These are phyloP conservation scores for Chloroceryle inda DNA, from an alignment of 2,797 vertebrate species.

Conservation along the genomic window DNA sequence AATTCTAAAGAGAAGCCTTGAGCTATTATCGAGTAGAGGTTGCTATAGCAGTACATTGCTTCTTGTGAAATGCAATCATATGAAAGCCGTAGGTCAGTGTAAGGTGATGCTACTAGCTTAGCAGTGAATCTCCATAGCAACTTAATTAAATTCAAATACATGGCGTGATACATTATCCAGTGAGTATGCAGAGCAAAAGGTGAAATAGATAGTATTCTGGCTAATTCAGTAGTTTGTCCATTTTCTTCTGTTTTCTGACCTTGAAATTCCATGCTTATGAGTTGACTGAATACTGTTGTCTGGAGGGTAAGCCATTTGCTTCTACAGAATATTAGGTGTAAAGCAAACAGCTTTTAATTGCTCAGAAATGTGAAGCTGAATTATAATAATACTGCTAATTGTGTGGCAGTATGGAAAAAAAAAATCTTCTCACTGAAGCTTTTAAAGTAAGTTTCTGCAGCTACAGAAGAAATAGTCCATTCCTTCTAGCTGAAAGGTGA, in stretches of 20 bases:
- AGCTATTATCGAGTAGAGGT: neutral
- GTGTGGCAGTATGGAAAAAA: neutral
- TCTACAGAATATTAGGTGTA: neutral
- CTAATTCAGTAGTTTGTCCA: neutral
- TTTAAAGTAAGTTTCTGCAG: neutral
- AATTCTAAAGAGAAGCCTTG: neutral
- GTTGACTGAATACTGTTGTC: neutral
- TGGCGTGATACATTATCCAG: neutral
- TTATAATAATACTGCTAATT: neutral
- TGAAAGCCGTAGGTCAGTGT: neutral
- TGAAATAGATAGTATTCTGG: neutral
- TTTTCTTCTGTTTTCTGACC: neutral
- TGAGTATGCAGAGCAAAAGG: neutral
- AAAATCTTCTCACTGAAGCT: neutral
- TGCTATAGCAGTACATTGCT: conserved; percentile 43
- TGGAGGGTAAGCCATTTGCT: neutral
- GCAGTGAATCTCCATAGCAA: conserved; percentile 36
- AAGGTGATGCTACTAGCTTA: conserved; percentile 52
- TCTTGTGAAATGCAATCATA: conserved; percentile 21
- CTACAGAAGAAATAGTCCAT: neutral
- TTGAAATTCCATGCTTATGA: neutral
- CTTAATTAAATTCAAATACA: conserved; percentile 56
- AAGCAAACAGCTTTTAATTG: neutral
- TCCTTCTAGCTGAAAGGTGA: neutral
- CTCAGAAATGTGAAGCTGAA: neutral